Base-by-base conservation (phyloP, 2,113 vertebrate genomes). In the Antigone vipio region DNA sequence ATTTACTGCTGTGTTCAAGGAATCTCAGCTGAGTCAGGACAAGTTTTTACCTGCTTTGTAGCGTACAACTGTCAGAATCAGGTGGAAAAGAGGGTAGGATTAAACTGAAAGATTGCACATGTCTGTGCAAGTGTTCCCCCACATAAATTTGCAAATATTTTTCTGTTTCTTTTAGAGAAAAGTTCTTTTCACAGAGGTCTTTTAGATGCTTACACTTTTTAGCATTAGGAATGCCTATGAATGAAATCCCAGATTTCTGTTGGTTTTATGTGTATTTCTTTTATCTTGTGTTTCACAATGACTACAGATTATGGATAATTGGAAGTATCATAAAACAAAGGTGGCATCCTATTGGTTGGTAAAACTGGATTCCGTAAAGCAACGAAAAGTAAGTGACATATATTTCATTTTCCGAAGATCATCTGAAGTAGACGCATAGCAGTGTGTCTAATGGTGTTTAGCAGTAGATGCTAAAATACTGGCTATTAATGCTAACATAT, bases 291-390 rank as follows among this genome's bases (percentile, higher is more conserved):
- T 97, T 94, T 85, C 59, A 40, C 11, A 24, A 75, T 62, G 80
- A 26, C 79, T 94, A 92, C 95, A 99, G 99, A 99, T 99, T 86
- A 98, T 99, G 45, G 99, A 99, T 97, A 99, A 99, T 95, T 99
- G 99, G 99, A 99, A 99, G 85, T 98, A 99, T 95, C 99, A 99
- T 97, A 99, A 99, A 98, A 98, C 99, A 97, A 99, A 99, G 97
- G 99, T 99, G 74, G 99, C 99, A 82, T 99, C 99, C 40, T 99
- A 98, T 85, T 99, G 99, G 99, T 97, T 99, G 62, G 98, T 99
- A 96, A 99, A 99, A 97, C 96, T 99, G 97, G 99, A 99, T 95
- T 99, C 99, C 73, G 98, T 97, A 83, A 99, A 99, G 97, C 99
- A 99, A 93, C 98, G 99, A 85, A 99, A 99, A 98, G 99, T 99